Conservation (phyloP, 2,888 invertebrate genomes). For the Plemyria rubiginata region DNA sequence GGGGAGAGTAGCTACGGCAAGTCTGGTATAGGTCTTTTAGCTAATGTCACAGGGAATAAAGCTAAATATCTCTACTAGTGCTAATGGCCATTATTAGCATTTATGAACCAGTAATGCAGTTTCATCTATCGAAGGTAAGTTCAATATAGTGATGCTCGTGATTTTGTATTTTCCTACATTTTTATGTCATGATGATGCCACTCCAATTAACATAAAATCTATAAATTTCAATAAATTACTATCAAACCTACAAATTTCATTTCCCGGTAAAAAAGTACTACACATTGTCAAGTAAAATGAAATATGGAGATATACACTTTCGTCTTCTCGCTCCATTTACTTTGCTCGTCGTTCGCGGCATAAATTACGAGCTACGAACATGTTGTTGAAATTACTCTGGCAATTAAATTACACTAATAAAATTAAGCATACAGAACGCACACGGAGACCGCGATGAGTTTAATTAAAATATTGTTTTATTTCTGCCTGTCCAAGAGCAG, state of each 20-base stretch:
- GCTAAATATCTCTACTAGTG: too few species aligned
- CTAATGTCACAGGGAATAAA: neutral
- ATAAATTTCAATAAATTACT: constrained; percentile 24
- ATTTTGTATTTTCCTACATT: constrained; percentile 33
- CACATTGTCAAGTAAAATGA: constrained; percentile 14
- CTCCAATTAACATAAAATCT: constrained; percentile 18
- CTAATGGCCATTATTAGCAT: constrained; percentile 4
- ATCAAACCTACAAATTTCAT: constrained; percentile 6
- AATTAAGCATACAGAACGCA: neutral
- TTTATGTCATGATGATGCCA: constrained; percentile 31
- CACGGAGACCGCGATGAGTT: neutral
- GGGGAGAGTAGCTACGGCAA: neutral
- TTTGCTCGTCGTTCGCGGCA: constrained; percentile 25
- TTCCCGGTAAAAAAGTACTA: constrained; percentile 15
- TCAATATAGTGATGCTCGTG: constrained; percentile 6
- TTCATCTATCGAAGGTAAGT: constrained; percentile 11
- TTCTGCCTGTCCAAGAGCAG: too few species aligned
- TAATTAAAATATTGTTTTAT: neutral
- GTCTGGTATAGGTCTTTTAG: neutral
- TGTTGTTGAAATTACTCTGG: constrained; percentile 16
- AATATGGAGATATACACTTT: constrained; percentile 30
- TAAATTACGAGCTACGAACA: constrained; percentile 24
- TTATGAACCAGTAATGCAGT: constrained; percentile 15
- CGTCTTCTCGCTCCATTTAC: constrained; percentile 35
- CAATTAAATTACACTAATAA: constrained; percentile 12